Base-by-base conservation (phyloP, 2,888 invertebrate species). In the Scaptomyza tumidula region DNA sequence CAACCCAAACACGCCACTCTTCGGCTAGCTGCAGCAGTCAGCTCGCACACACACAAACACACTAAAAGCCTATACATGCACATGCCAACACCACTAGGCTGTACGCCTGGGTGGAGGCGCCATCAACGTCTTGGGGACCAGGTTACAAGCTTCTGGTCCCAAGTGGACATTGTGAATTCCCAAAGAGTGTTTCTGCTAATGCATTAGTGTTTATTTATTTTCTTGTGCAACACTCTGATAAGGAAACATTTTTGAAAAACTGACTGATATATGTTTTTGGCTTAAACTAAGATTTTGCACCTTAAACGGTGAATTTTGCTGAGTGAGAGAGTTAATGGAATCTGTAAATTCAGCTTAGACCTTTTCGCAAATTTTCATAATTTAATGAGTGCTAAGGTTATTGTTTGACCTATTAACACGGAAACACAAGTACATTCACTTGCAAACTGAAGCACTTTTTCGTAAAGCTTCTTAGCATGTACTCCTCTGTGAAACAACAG, bases 51-150 rank as follows among this genome's bases (percentile, higher is more conserved):
- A 50, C 35, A 41, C 13, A 19, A 1, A 19, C 19, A 19, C 19
- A 19, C 46, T n/a, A n/a, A n/a, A n/a, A n/a, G n/a, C n/a, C n/a
- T n/a, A n/a, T n/a, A 59, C 59, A 59, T 16, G 46, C 29, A 50
- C 35, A 41, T 10, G 71, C 64, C 69, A 69, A 49, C 59, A 71
- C 54, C 52, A 57, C 54, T 65, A 50, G 66, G 16, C 29, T 29
- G 37, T 24, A 57, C 19, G 59, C 44, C 35, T 45, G 39, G 24
- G 14, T 33, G 31, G 16, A 27, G 19, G 3, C 10, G 41, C 9
- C 29, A 33, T 9, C 37, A 39, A 19, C 19, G 19, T 43, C 45
- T 59, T 49, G 31, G 19, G 14, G 31, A 37, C 43, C 54, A 29
- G 10, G 33, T 39, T 45, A 16, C 45, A n/a, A 59, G 46, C 39